Base-by-base conservation (phyloP, 2,888 invertebrate species). In the Heteromyza rotundicornis region DNA sequence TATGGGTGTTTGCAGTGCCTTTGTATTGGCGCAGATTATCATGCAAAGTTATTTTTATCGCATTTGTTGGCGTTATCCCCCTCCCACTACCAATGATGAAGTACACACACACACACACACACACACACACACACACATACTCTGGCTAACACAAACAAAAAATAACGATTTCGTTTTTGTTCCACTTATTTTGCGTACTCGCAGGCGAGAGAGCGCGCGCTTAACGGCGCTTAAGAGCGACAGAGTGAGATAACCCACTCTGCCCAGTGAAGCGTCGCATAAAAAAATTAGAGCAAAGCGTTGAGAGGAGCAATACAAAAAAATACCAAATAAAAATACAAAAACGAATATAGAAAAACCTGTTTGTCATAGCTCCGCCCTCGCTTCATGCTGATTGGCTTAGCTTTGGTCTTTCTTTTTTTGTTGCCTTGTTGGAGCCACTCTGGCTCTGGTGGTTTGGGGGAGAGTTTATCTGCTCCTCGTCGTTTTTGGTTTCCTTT, bases 231-330 rank as follows among this genome's bases (percentile, higher is more conserved):
- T 69, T 69, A 68, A 65, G 68, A 67, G 69, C 61, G 69, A 63
- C 71, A 78, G 78, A 79, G 78, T 78, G 78, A 78, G 78, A 80
- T 80, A 78, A 78, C 76, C 79, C 79, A 78, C 71, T 68, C 62
- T 59, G 55, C 49, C 35, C 61, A 52, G 8, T 22, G 19, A 58
- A 17, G 56, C 51, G n/a, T n/a, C n/a, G 36, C 51, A 32, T 70
- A 70, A 72, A 35, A 59, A 57, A 70, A 71, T 69, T 71, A 67
- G 71, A 67, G 72, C 70, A 75, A 70, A 69, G 68, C 23, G 49
- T 57, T 47, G 16, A 40, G 47, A 36, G 58, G 2, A 61, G 35
- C 35, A 56, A 59, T n/a, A n/a, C 47, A 59, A 59, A 57, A 60
- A 58, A 49, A 65, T 22, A 61, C 59, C 19, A 57, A 17, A n/a